Conservation (phyloP, 1,140 invertebrate species). For the Pogonomyrmex californicus region DNA sequence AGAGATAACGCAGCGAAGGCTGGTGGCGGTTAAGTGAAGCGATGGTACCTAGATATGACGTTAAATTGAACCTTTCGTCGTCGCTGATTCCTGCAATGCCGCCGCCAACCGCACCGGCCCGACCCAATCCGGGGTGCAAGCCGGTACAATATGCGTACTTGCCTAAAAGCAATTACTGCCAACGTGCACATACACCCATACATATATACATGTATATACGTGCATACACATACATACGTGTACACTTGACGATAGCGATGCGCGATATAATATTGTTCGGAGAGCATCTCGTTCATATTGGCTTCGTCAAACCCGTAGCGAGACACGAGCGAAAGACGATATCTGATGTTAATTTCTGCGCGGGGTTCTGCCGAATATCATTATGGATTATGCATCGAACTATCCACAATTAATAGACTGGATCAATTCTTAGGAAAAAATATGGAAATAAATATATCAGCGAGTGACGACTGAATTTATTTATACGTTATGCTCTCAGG, state of each 20-base stretch:
- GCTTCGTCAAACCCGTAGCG: constrained; percentile 52
- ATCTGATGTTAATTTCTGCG: constrained; percentile 47
- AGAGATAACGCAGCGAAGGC: constrained; percentile 74
- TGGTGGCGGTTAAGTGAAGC: constrained; percentile 54
- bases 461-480: background rate
- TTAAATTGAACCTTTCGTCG: constrained; percentile 78
- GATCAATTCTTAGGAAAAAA: background rate
- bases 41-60: constrained; percentile 67
- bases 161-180: constrained; percentile 75
- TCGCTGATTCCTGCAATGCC: constrained; percentile 70
- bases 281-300: constrained; percentile 22
- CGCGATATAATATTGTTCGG: constrained; percentile 71
- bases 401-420: constrained; percentile 19
- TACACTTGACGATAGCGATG: constrained; percentile 54
- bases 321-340: constrained; percentile 45
- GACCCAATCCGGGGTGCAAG: constrained; percentile 13
- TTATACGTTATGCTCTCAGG: background rate
- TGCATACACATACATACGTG: background rate
- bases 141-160: constrained; percentile 50
- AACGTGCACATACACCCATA: constrained; percentile 3
- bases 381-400: constrained; percentile 4
- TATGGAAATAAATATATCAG: background rate
- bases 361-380: constrained; percentile 40
- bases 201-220: background rate
- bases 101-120: constrained; percentile 33